Evolutionary conservation across 2,113 vertebrate genomes (phyloP).

Genomic region (Ophthalmolycus amberensis): DNA sequence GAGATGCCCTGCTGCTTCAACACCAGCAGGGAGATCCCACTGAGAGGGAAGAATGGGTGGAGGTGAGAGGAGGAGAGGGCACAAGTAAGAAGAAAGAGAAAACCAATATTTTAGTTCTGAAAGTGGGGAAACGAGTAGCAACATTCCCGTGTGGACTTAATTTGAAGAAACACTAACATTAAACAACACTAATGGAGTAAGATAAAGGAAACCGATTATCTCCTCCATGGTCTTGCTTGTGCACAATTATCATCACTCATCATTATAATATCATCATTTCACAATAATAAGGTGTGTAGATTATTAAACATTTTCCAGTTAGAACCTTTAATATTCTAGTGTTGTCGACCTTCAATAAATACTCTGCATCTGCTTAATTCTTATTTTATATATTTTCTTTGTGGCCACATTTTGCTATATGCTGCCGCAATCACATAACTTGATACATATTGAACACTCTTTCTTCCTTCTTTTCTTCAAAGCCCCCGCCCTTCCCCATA

Average conservation of each 20-base stretch:
- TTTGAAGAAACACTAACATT: neutral
- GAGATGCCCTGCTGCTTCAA: constrained; percentile 95
- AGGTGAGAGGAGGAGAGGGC: constrained; percentile 29
- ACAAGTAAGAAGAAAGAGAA: neutral
- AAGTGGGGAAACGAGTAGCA: neutral
- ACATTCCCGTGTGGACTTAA: neutral
- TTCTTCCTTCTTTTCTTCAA: constrained; percentile 10
- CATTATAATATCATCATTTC: neutral
- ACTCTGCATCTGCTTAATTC: neutral
- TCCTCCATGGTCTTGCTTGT: constrained; percentile 1
- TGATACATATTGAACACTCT: neutral
- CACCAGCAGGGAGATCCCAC: constrained; percentile 96
- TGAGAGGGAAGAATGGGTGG: constrained; percentile 63
- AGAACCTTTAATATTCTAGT: neutral
- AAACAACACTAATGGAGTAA: neutral
- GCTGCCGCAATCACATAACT: neutral
- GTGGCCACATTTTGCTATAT: neutral
- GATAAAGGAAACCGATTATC: constrained; percentile 6
- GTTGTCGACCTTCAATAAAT: neutral
- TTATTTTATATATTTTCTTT: neutral
- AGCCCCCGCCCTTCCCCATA: neutral
- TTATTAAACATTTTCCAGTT: neutral
- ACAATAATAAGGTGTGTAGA: neutral
- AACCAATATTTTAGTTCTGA: neutral
- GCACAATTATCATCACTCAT: neutral